Evolutionary conservation across 2,797 vertebrate species (phyloP), one percentile per base, ranked within the genome.

Genomic region (Poeciliopsis infans): DNA sequence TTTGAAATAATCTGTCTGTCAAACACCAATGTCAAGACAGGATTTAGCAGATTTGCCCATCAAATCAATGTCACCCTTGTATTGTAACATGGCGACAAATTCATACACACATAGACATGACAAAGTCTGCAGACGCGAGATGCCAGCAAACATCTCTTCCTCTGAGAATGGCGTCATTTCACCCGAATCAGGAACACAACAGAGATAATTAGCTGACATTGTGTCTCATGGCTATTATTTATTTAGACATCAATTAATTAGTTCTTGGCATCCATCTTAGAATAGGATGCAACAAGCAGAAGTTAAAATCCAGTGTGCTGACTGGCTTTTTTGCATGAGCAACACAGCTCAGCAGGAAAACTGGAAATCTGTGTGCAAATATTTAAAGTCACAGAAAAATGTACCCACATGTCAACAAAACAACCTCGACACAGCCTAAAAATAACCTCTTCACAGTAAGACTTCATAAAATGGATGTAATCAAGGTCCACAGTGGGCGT

Each of bases 1-100:
- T 69, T 85, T 90, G 83, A 91, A 87, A 94, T 93, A 93, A 92
- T 88, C 90, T 85, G 91, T 89, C 91, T 88, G 88, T 93, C 88
- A 80, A 92, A 94, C 90, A 91, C 80, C 88, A 92, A 91, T 94
- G 93, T 90, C 80, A 83, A 92, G 87, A 87, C 85, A 92, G 87
- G 93, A 94, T 94, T 93, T 93, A 86, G 81, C 87, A 91, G 88
- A 88, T 92, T 89, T 91, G 88, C 75, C 79, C 88, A 86, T 90
- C 79, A 86, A 93, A 93, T 93, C 83, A 92, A 94, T 93, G 90
- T 89, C 83, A 87, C 76, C 82, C 86, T 85, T 64, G 81, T 75
- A 79, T 83, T 78, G 83, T 82, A 85, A 90, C 87, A 88, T 81
- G 83, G 84, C 87, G 72, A 85, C 86, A 85, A 76, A 55, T 28